Base-by-base conservation (phyloP, 2,797 vertebrate species). In the Brachymystax lenok region DNA sequence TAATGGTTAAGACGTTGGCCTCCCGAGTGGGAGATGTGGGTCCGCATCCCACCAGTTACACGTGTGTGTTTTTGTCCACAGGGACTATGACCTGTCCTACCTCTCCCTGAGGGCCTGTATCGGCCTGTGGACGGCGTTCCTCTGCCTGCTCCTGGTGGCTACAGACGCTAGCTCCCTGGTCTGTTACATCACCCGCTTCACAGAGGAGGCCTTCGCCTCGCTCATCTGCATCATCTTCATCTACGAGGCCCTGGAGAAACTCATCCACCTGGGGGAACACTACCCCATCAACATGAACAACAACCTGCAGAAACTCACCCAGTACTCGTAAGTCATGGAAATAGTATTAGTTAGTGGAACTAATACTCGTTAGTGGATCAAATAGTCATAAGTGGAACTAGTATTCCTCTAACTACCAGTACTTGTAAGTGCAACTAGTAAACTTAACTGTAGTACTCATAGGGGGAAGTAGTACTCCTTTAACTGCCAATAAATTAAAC, bases 161-260 rank as follows among this genome's bases (percentile, higher is more conserved):
- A 99, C 98, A 0, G 98, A 99, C 72, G 98, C 98, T 76, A 99
- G 98, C 88, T 99, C 98, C 0, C 94, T 99, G 0, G 98, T 99
- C 88, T 99, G 98, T 85, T 99, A 99, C 88, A 99, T 99, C 88
- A 99, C 98, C 0, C 96, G 98, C 21, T 99, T 99, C 93, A 99
- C 98, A 0, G 98, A 99, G 91, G 98, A 99, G 92, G 98, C 98
- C 67, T 99, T 99, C 77, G 98, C 98, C 21, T 90, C 98, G 51
- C 96, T 99, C 81, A 99, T 99, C 92, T 99, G 98, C 94, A 97
- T 99, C 83, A 99, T 99, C 91, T 99, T 99, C 92, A 99, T 99
- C 92, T 99, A 99, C 24, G 98, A 99, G 92, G 98, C 98, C 81
- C 94, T 99, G 90, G 98, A 99, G 94, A 99, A 99, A 92, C 93